Evolutionary conservation across 2,113 vertebrate species (phyloP).

Genomic region (Sander lucioperca): DNA sequence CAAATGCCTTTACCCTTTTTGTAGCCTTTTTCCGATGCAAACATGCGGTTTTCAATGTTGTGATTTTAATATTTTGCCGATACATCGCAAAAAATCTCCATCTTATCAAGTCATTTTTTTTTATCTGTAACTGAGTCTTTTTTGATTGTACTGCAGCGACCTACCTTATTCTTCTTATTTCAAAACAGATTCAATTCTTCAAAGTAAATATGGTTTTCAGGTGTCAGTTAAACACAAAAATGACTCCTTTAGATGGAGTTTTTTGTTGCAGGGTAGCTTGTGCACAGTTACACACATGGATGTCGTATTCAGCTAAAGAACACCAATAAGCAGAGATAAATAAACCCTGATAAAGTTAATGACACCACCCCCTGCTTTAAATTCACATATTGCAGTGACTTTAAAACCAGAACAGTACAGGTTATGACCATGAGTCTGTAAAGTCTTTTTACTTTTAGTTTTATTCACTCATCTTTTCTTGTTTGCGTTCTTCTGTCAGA

Average conservation of each 20-base stretch:
- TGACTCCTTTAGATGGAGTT: neutral
- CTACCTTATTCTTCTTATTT: neutral
- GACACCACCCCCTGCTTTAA: neutral
- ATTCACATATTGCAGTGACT: neutral
- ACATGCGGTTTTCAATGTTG: neutral
- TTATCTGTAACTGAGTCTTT: too few species aligned
- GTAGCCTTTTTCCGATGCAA: neutral
- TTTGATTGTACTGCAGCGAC: neutral
- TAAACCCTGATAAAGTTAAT: neutral
- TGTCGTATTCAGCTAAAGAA: neutral
- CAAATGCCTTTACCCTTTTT: neutral
- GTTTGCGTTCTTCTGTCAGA: neutral
- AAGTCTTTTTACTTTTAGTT: slow-evolving; percentile 19
- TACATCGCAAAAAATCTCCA: neutral
- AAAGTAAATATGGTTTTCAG: neutral
- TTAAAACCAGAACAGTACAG: slow-evolving; percentile 16
- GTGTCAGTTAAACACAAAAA: neutral
- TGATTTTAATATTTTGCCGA: neutral
- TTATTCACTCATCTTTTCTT: slow-evolving; percentile 25
- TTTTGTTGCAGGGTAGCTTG: neutral
- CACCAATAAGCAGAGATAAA: slow-evolving; percentile 2
- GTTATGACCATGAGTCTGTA: neutral
- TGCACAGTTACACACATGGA: neutral
- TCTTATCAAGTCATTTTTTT: neutral
- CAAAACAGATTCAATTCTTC: neutral